Evolutionary conservation across 1,140 invertebrate genomes (phyloP), one percentile per base, ranked within the genome.

Genomic region (Drosophila lini): DNA sequence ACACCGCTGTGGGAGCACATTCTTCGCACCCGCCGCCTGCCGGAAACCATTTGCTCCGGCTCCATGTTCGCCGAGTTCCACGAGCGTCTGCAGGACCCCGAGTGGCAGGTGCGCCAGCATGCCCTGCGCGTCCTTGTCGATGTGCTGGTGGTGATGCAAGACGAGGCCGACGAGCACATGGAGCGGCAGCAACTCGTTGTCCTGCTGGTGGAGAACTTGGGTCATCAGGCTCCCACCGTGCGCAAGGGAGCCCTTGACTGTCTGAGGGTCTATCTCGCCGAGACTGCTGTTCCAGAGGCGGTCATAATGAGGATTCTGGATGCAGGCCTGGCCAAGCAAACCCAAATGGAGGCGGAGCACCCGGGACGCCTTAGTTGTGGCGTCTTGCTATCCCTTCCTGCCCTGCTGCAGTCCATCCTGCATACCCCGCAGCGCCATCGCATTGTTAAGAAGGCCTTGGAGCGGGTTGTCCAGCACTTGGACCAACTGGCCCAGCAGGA

Each of bases 101-200:
- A 97, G 92, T 96, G 96, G 95, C 95, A 96, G 91, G 96, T 97
- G 16, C 94, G 96, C 4, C 95, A 96, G 47, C 96, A 97, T 85
- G 96, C 96, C 19, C 91, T 97, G 2, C 92, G 96, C 56, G 96
- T 97, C 7, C 93, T 97, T 4, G 94, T 95, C 10, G 96, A 97
- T 91, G 93, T 97, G 22, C 92, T 97, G 8, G 95, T 96, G 1
- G 94, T 96, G 16, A 93, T 96, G 59, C 93, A 94, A 13, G 93
- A 94, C 47, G 93, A 94, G 32, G 93, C 96, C 7, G 95, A 96
- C 58, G 93, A 94, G 57, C 91, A 94, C 41, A 94, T 95, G 91
- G 91, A 93, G 59, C 91, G 93, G 16, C 57, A 74, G 22, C 74
- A 89, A 34, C 93, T 96, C 9, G 93, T 96, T 44, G 93, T 94